These are phyloP conservation scores for Drosophila erecta DNA, from an alignment of 1,140 invertebrate species.

Conservation along the genomic window DNA sequence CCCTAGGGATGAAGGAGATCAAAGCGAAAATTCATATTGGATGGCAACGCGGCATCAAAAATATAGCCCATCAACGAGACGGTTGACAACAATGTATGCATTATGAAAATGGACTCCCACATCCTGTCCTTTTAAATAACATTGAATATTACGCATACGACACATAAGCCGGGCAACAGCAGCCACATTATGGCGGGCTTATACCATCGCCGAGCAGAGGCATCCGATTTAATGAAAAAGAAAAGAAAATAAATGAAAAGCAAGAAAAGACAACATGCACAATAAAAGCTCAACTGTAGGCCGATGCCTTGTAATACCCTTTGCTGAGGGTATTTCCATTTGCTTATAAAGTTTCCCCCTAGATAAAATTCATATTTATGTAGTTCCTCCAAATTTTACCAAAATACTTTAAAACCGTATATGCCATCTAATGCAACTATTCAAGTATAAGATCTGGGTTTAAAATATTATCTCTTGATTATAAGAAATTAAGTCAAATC, in stretches of 20 bases:
- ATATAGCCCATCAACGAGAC: slow-evolving; percentile 1
- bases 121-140: slow-evolving; percentile 16
- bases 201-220: slow-evolving; percentile 17
- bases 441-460: no score
- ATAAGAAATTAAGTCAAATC: no score
- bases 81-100: slow-evolving; percentile 6
- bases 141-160: slow-evolving; percentile 45
- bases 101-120: slow-evolving; percentile 15
- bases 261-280: slow-evolving; percentile 27
- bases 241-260: not conserved
- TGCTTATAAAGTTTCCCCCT: not conserved
- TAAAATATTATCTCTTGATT: no score
- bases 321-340: not conserved
- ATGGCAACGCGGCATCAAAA: slow-evolving; percentile 15
- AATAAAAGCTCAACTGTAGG: slow-evolving; percentile 33
- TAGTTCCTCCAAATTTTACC: not conserved
- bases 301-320: not conserved
- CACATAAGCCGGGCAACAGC: slow-evolving; percentile 33
- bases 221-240: slow-evolving; percentile 23
- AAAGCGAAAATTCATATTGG: slow-evolving; percentile 49
- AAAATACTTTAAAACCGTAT: not conserved
- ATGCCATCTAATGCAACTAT: not conserved
- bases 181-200: slow-evolving; percentile 38
- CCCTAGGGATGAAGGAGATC: slow-evolving; percentile 36
- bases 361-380: not conserved